Conservation (phyloP, 2,113 vertebrate genomes). For the Phaetusa simplex region DNA sequence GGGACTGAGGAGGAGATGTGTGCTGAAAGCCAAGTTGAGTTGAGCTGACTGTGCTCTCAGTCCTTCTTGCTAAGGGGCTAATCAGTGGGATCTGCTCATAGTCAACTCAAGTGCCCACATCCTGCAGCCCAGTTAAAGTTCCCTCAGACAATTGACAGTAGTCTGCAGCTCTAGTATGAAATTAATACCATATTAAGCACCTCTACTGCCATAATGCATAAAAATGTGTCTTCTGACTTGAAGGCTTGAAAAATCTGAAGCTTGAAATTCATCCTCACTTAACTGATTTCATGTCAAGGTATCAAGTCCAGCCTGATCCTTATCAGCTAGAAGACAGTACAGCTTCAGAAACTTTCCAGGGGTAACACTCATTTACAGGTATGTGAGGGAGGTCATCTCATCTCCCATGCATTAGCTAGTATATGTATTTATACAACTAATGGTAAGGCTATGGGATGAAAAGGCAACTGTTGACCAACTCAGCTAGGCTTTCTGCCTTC, state of each 20-base stretch:
- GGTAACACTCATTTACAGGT: not conserved
- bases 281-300: not conserved
- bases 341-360: not conserved
- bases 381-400: not conserved
- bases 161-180: not conserved
- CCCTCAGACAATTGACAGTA: not conserved
- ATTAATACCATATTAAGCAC: not conserved
- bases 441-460: not conserved
- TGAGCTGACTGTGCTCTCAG: not conserved
- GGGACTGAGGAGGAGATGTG: not conserved
- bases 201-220: not conserved
- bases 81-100: not conserved
- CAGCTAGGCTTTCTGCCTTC: fast-evolving
- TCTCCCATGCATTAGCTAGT: not conserved
- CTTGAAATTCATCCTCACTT: not conserved
- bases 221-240: not conserved
- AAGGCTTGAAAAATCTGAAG: not conserved
- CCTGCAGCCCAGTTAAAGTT: not conserved
- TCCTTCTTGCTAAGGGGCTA: not conserved
- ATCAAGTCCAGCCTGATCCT: not conserved
- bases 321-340: not conserved
- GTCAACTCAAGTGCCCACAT: fast-evolving
- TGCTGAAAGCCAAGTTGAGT: not conserved
- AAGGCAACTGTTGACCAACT: not conserved
- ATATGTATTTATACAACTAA: fast-evolving